A percentile compares a stretch with the other conserved stretches of the same genome.
Conservation (phyloP, 2,797 vertebrate genomes). For the Paramormyrops hopkinsi region DNA sequence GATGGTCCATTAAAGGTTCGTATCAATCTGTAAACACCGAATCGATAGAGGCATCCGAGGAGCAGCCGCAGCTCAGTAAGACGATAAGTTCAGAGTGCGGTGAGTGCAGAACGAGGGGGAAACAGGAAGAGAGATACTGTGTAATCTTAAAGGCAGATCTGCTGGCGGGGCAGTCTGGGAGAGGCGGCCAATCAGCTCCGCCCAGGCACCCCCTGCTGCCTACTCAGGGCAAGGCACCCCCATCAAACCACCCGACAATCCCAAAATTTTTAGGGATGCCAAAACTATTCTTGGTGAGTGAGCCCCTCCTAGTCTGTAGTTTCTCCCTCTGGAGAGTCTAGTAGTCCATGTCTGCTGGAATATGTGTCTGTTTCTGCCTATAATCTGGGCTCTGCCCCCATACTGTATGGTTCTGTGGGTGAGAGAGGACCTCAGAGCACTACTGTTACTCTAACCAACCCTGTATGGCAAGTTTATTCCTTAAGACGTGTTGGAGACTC, state of each 20-base stretch:
- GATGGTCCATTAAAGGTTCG: neutral
- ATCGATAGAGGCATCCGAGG: neutral
- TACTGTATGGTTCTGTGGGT: neutral
- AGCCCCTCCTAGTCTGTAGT: neutral
- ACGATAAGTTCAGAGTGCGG: neutral
- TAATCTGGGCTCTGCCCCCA: neutral
- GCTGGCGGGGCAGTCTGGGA: neutral
- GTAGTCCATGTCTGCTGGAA: neutral
- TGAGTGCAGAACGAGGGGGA: neutral
- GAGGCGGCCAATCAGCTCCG: neutral
- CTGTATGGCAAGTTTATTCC: neutral
- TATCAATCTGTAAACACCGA: slow-evolving; percentile 1
- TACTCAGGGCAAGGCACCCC: neutral
- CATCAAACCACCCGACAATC: neutral
- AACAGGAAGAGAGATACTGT: neutral
- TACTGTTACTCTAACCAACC: neutral
- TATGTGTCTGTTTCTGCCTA: neutral
- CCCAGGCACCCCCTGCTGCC: neutral
- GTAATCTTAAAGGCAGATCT: neutral
- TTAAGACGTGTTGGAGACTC: neutral
- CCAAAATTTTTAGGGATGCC: neutral
- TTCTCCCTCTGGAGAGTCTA: neutral
- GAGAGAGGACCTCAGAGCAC: neutral
- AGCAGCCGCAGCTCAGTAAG: neutral
- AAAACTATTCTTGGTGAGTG: neutral